Evolutionary conservation across 2,888 invertebrate genomes (phyloP).

Genomic region (Diplolepis rosae): DNA sequence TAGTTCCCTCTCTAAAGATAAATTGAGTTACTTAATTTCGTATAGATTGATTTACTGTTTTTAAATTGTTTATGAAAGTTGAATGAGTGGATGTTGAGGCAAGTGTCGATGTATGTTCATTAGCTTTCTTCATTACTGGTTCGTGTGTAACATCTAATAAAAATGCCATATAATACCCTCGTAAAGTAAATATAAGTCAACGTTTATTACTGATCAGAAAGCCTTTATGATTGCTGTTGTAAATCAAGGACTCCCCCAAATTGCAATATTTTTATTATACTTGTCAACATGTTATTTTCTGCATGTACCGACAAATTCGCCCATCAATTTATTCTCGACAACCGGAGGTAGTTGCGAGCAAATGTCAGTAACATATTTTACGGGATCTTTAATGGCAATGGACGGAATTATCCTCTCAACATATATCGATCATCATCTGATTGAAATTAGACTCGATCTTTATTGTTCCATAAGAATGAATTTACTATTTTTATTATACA

Average conservation of each 20-base stretch:
- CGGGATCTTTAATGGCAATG: constrained; percentile 63
- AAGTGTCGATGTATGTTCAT: constrained; percentile 28
- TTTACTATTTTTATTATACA: too few relatives aligned
- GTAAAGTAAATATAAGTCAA: neutral
- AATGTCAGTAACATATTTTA: constrained; percentile 61
- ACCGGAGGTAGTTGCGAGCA: too few relatives aligned
- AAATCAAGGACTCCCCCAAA: neutral
- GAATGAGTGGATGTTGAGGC: neutral
- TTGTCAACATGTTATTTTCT: constrained; percentile 8
- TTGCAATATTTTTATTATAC: constrained; percentile 23
- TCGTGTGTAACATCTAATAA: constrained; percentile 36
- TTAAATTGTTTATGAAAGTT: neutral
- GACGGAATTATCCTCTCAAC: constrained; percentile 7
- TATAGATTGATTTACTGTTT: too few relatives aligned
- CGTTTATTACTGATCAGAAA: constrained; percentile 1
- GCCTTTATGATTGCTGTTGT: neutral
- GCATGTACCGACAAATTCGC: neutral
- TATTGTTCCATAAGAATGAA: too few relatives aligned
- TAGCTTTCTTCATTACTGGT: constrained; percentile 34
- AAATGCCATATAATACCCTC: neutral
- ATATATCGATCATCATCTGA: too few relatives aligned
- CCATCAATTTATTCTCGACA: neutral
- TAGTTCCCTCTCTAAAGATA: too few relatives aligned
- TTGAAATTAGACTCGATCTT: too few relatives aligned
- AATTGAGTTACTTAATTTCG: too few relatives aligned